Evolutionary conservation across 2,797 vertebrate species (phyloP).

Genomic region (Potorous gilbertii): DNA sequence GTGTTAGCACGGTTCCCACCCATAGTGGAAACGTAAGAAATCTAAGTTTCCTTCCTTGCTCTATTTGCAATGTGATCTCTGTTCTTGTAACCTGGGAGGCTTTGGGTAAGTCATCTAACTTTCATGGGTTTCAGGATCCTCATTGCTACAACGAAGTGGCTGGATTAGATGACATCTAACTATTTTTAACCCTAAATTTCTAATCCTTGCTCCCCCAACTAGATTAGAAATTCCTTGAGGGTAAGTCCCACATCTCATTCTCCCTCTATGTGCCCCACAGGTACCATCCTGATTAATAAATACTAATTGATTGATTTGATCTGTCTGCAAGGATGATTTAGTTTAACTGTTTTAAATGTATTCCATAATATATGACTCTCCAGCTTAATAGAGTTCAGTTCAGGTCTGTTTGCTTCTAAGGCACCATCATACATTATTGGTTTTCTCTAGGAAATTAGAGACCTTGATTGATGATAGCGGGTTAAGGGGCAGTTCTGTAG

Average conservation of each 20-base stretch:
- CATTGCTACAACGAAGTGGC: background rate
- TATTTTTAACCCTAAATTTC: constrained; percentile 24
- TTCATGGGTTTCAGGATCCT: constrained; percentile 25
- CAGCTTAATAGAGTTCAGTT: constrained; percentile 53
- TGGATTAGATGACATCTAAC: constrained; percentile 5
- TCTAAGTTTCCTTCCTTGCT: background rate
- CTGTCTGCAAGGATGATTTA: constrained; percentile 31
- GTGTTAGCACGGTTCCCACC: background rate
- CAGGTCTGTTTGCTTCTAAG: constrained; percentile 54
- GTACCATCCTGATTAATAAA: constrained; percentile 24
- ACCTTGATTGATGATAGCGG: background rate
- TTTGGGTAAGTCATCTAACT: background rate
- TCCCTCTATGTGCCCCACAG: constrained; percentile 5
- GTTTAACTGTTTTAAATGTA: constrained; percentile 51
- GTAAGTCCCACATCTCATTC: constrained; percentile 10
- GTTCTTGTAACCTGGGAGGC: background rate
- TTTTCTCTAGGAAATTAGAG: background rate
- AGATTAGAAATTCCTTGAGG: background rate
- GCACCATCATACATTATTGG: constrained; percentile 45
- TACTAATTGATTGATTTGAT: constrained; percentile 34
- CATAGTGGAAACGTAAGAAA: background rate
- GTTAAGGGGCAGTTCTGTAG: background rate
- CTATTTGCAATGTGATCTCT: background rate
- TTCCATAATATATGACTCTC: constrained; percentile 35
- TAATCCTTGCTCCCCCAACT: background rate